Base-by-base conservation (phyloP, 2,113 vertebrate species). In the Larimichthys crocea region DNA sequence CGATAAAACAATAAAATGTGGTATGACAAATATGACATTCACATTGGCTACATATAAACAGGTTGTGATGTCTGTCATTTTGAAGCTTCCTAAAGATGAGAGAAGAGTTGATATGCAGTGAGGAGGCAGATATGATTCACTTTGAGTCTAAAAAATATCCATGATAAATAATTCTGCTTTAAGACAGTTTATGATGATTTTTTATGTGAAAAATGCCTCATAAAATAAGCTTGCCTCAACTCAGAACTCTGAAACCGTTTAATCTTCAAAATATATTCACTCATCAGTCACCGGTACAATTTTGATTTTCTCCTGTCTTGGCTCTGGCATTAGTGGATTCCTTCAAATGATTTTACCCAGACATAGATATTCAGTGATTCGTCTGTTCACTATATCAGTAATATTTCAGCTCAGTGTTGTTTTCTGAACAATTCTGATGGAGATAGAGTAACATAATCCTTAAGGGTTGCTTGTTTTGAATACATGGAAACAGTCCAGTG, bases 401-500 rank as follows among this genome's bases (percentile, higher is more conserved):
- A 61, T 46, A 64, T 26, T 53, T 35, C 60, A 66, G 52, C 52
- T 7, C 15, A 19, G n/a, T 20, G 5, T 17, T 16, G 12, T 64
- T 57, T 48, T 40, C 35, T 35, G 40, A 72, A 55, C 9, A 68
- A 67, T 29, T 49, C 0, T 17, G 26, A 10, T 46, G 52, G 50
- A 44, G 55, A 49, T 40, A 53, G 22, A 71, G 10, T 64, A 46
- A 72, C 19, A 68, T 46, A 76, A 74, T 76, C 72, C 52, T 4
- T 16, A 64, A 61, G 53, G 35, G 55, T 60, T 44, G 50, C 44
- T 84, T 0, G 16, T 61, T 78, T 73, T 78, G 10, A 67, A 86
- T 57, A 56, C 20, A 55, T 67, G n/a, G 53, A 79, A 74, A 65
- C 16, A 48, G 19, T 42, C 65, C 73, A 74, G 16, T 35, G 24